These are phyloP conservation scores for Apogon hyalosoma DNA, from an alignment of 2,797 vertebrate species.

Conservation along the genomic window DNA sequence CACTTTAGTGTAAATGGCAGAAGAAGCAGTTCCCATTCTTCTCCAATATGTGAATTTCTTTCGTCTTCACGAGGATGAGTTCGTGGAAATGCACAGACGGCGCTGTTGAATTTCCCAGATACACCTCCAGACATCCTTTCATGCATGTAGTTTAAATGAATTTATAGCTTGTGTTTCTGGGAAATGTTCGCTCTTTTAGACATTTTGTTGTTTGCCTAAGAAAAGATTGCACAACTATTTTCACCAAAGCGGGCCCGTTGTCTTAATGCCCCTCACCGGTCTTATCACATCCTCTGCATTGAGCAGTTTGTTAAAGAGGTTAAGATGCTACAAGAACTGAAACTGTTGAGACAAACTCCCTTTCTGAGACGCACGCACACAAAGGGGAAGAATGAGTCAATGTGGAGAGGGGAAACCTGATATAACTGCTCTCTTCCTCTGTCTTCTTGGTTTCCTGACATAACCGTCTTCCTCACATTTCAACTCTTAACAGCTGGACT, in stretches of 20 bases:
- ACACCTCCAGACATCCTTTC: conserved; percentile 55
- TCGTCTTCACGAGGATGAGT: conserved; percentile 38
- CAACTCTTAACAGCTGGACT: conserved; percentile 70
- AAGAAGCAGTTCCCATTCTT: background rate
- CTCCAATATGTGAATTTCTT: background rate
- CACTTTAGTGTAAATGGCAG: conserved; percentile 9
- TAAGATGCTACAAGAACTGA: conserved; percentile 74
- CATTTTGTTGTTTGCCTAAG: conserved; percentile 24
- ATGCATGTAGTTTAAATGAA: conserved; percentile 39
- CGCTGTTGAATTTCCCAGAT: conserved; percentile 56
- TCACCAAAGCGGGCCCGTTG: conserved; percentile 37
- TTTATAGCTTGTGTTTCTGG: conserved; percentile 31
- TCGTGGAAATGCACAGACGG: conserved; percentile 56
- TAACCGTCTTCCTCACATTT: conserved; percentile 81
- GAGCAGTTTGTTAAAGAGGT: conserved; percentile 64
- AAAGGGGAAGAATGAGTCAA: conserved; percentile 87
- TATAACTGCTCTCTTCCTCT: conserved; percentile 77
- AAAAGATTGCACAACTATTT: conserved; percentile 60
- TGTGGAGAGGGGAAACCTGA: conserved; percentile 80
- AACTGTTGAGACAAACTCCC: conserved; percentile 76
- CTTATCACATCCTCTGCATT: conserved; percentile 66
- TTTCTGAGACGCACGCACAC: conserved; percentile 62
- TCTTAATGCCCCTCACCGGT: conserved; percentile 52
- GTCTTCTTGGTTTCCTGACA: conserved; percentile 85
- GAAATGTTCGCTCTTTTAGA: conserved; percentile 39